Evolutionary conservation across 2,797 vertebrate species (phyloP), one percentile per base, ranked within the genome.

Genomic region (Chromobotia macracanthus): DNA sequence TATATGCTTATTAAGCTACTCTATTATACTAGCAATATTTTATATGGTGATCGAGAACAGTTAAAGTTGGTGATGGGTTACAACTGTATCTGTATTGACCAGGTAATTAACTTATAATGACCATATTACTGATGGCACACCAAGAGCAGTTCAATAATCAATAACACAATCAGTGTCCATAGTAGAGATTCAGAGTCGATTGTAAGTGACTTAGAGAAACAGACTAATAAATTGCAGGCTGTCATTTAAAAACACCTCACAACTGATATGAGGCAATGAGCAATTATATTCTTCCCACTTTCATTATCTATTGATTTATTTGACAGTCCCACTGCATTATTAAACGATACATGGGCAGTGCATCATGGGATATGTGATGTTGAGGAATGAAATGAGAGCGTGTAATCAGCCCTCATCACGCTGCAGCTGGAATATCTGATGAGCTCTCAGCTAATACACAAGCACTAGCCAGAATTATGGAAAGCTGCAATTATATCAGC

Each of bases 361-460:
- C 18, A 67, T 76, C 35, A 76, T 76, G 50, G 44, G 64, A 67
- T 56, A 21, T 16, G 11, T 76, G 67, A 76, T 76, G 64, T 67
- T 67, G 74, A 76, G 58, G 23, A 76, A 76, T 76, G 21, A 76
- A 67, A 56, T 56, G 50, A 67, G 74, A 76, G 64, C 74, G 67
- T 67, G 51, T 64, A 76, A 67, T 76, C 74, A 76, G 44, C 74
- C 18, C 64, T 58, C 35, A 44, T 76, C 63, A 76, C 21, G 46
- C 64, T 76, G 51, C 51, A 58, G 35, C 74, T 76, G 63, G 51
- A 28, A 53, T 80, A 84, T 69, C 61, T 76, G 79, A 83, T 76
- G 79, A 85, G 80, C 87, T 84, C 87, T 68, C 31, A 3, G 48
- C 71, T 74, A 83, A 85, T 80, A 84, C 79, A 80, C 68, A 68